Conservation (phyloP, 1,140 invertebrate species). For the Drosophila hydei region DNA sequence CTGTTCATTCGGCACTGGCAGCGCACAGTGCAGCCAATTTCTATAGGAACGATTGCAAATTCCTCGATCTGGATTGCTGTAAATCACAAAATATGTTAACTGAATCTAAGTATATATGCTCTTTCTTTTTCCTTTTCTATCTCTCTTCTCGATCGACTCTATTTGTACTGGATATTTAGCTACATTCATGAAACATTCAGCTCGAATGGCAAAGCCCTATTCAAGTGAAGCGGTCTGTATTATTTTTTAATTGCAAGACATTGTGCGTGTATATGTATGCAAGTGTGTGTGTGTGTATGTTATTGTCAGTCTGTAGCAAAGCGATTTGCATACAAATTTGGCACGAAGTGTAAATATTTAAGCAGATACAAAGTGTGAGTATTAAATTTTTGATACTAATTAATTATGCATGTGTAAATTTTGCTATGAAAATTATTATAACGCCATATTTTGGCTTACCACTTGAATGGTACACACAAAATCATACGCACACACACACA, state of each 20-base stretch:
- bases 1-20: conserved; percentile 56
- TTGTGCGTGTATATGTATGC: conserved; percentile 44
- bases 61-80: no score
- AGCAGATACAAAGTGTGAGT: conserved; percentile 82
- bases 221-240: conserved; percentile 32
- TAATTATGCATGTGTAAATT: conserved; percentile 83
- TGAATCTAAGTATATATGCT: no score
- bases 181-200: no score
- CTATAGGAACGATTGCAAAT: conserved; percentile 14
- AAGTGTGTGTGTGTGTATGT: conserved; percentile 47
- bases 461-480: conserved; percentile 32
- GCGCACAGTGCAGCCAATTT: conserved; percentile 26
- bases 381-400: conserved; percentile 83
- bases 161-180: no score
- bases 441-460: conserved; percentile 67
- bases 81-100: no score
- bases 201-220: background rate
- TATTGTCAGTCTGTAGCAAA: conserved; percentile 82
- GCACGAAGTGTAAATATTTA: conserved; percentile 83
- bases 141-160: no score
- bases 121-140: no score
- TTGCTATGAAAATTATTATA: conserved; percentile 81
- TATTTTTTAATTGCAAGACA: conserved; percentile 76
- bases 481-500: conserved; percentile 16
- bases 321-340: conserved; percentile 83